These are phyloP conservation scores for Pluvialis apricaria DNA, from an alignment of 2,113 vertebrate genomes.

Conservation along the genomic window DNA sequence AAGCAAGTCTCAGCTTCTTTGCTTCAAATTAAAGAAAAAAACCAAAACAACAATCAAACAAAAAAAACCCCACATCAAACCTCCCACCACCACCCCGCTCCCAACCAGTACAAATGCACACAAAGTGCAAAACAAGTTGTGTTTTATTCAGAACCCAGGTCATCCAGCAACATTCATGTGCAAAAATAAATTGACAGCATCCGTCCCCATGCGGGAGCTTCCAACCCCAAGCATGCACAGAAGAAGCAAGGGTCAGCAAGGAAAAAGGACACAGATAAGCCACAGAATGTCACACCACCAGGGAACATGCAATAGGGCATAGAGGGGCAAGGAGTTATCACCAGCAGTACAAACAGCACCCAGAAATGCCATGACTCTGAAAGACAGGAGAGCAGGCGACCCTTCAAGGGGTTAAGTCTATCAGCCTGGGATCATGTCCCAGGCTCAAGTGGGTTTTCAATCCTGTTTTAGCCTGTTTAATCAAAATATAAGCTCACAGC, in stretches of 20 bases:
- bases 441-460: not conserved
- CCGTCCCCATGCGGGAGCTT: slow-evolving; percentile 45
- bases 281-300: not conserved
- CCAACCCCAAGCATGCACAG: slow-evolving; percentile 12
- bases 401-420: slow-evolving; percentile 18
- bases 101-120: slow-evolving; percentile 17
- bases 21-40: slow-evolving; percentile 8
- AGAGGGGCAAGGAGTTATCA: slow-evolving; percentile 18
- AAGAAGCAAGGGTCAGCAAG: slow-evolving; percentile 19
- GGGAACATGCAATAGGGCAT: slow-evolving; percentile 18
- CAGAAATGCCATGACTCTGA: slow-evolving; percentile 75
- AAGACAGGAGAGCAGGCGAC: slow-evolving; percentile 63
- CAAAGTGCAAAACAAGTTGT: slow-evolving; percentile 1
- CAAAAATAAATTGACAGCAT: slow-evolving; percentile 40
- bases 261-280: not conserved
- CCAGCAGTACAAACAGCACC: slow-evolving; percentile 75
- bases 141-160: slow-evolving; percentile 21
- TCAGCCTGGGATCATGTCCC: not conserved
- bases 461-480: not conserved
- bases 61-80: not conserved
- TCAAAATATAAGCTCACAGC: slow-evolving; percentile 9
- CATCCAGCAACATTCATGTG: not conserved
- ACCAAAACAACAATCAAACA: not conserved
- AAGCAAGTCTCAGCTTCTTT: slow-evolving; percentile 64
- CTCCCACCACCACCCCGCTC: not conserved